Conservation (phyloP, 2,113 vertebrate genomes). For the Ivindomyrus marchei region DNA sequence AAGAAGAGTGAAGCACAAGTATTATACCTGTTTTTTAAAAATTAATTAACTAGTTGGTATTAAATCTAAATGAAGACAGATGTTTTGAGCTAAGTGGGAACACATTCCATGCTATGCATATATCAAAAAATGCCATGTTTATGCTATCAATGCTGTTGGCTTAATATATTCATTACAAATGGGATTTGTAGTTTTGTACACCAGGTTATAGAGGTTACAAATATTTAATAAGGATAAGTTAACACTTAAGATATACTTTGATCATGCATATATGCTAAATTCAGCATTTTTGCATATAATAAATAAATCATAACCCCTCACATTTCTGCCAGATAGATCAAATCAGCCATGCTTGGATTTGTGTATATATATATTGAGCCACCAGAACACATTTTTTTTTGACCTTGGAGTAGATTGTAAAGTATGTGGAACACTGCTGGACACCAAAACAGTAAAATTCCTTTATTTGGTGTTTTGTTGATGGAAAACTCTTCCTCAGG, state of each 20-base stretch:
- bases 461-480: conserved; percentile 1
- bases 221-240: neutral
- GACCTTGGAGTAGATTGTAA: neutral
- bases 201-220: neutral
- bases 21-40: neutral
- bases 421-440: neutral
- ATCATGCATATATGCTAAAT: neutral
- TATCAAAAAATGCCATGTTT: neutral
- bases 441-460: neutral
- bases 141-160: neutral
- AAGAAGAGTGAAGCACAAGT: neutral
- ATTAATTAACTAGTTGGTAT: neutral
- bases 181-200: neutral
- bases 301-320: neutral
- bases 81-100: too few species aligned
- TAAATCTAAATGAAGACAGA: neutral
- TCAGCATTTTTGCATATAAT: neutral
- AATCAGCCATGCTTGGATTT: neutral
- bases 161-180: neutral
- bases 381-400: neutral
- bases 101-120: too few species aligned
- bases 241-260: neutral
- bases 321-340: neutral
- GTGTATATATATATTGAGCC: neutral
- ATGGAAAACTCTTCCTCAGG: neutral